Conservation (phyloP, 2,888 invertebrate species). For the Eristalis pertinax region DNA sequence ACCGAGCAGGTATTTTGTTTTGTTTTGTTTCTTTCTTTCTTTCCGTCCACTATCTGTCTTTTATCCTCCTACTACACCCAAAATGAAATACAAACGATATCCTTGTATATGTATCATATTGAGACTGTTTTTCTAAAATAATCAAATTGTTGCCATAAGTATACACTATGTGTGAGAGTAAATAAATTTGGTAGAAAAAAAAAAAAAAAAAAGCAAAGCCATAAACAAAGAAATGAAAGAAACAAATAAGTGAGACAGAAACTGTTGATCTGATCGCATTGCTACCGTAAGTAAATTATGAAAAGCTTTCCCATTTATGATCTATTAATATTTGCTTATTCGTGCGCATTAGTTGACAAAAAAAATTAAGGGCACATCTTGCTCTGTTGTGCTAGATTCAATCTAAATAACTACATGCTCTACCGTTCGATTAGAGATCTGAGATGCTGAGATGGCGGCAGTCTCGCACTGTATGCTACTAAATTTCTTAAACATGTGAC, state of each 20-base stretch:
- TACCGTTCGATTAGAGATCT: not conserved
- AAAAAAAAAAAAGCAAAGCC: not conserved
- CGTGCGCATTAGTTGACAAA: not conserved
- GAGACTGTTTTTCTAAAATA: not conserved
- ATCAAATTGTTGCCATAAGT: constrained; percentile 7
- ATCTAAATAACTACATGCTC: no score
- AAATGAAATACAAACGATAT: constrained; percentile 4
- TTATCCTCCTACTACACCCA: constrained; percentile 2
- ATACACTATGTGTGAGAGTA: constrained; percentile 8
- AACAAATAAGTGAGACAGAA: not conserved
- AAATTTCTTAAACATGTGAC: no score
- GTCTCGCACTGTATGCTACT: no score
- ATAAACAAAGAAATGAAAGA: constrained; percentile 3
- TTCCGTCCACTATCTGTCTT: constrained; percentile 11
- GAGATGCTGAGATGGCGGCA: no score
- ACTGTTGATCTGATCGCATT: not conserved
- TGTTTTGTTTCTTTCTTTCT: constrained; percentile 51
- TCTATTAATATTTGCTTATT: constrained; percentile 11
- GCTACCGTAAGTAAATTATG: constrained; percentile 26
- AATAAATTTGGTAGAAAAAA: constrained; percentile 13
- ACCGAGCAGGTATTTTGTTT: constrained; percentile 82
- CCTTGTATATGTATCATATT: constrained; percentile 11
- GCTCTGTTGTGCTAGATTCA: no score
- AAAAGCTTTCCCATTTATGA: constrained; percentile 14
- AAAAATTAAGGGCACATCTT: not conserved